Evolutionary conservation across 2,797 vertebrate genomes (phyloP).

Genomic region (Peromyscus attwateri): DNA sequence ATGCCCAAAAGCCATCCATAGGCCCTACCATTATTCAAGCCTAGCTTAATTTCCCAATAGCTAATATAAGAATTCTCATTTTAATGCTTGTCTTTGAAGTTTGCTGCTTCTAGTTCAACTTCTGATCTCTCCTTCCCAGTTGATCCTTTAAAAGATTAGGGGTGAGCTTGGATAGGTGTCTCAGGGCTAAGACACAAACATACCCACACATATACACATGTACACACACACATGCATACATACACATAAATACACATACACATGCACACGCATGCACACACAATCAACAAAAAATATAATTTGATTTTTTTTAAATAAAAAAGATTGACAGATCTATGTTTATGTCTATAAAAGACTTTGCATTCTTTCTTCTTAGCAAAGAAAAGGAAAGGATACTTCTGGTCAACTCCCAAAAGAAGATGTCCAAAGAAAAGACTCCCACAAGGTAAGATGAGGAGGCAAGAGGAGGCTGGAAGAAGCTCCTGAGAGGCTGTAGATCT

Average conservation of each 20-base stretch:
- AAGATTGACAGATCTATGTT: neutral
- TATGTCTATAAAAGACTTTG: conserved; percentile 2
- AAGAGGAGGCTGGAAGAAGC: neutral
- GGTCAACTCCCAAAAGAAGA: conserved; percentile 46
- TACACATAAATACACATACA: neutral
- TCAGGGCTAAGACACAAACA: neutral
- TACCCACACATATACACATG: neutral
- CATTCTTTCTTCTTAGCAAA: conserved; percentile 62
- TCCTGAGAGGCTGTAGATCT: no score
- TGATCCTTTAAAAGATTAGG: neutral
- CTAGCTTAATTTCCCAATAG: neutral
- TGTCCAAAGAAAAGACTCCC: neutral
- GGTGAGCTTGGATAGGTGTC: neutral
- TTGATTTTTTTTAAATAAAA: neutral
- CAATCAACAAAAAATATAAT: neutral
- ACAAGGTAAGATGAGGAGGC: conserved; percentile 5
- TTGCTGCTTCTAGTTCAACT: neutral
- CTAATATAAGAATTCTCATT: conserved; percentile 1
- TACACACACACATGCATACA: neutral
- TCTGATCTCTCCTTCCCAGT: neutral
- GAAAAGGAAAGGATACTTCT: conserved; percentile 54
- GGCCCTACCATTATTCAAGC: neutral
- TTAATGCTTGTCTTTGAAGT: neutral
- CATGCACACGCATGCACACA: no score
- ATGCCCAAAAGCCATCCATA: neutral